Conservation (phyloP, 2,113 vertebrate species). For the Callipepla squamata region DNA sequence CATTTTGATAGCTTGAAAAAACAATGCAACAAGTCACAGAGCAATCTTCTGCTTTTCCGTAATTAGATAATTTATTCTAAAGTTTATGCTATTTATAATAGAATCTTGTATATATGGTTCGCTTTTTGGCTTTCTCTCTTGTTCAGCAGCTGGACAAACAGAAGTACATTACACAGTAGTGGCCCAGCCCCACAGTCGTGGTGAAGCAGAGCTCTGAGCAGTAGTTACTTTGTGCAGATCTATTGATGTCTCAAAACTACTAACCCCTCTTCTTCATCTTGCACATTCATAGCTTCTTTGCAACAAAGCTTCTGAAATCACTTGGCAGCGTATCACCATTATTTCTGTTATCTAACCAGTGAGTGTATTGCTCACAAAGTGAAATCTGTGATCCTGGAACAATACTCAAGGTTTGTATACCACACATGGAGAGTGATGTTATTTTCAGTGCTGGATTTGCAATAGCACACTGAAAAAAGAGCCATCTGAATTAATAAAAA, state of each 20-base stretch:
- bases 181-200: background rate
- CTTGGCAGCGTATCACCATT: background rate
- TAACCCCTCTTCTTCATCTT: background rate
- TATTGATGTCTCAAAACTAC: background rate
- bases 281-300: background rate
- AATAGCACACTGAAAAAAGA: background rate
- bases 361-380: background rate
- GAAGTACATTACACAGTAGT: background rate
- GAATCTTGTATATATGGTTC: too few species aligned
- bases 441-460: accelerated
- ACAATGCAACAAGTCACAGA: accelerated
- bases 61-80: background rate
- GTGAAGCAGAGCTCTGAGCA: background rate
- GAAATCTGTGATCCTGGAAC: background rate
- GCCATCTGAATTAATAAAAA: background rate
- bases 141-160: background rate
- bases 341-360: background rate
- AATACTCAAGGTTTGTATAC: background rate
- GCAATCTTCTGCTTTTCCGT: background rate
- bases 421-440: background rate
- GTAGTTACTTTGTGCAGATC: background rate
- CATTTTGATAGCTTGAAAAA: background rate
- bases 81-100: background rate
- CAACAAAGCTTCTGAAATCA: background rate
- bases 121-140: background rate